A percentile compares a stretch with the other conserved stretches of the same genome.
Conservation (phyloP, 2,797 vertebrate species). For the Limosa lapponica region DNA sequence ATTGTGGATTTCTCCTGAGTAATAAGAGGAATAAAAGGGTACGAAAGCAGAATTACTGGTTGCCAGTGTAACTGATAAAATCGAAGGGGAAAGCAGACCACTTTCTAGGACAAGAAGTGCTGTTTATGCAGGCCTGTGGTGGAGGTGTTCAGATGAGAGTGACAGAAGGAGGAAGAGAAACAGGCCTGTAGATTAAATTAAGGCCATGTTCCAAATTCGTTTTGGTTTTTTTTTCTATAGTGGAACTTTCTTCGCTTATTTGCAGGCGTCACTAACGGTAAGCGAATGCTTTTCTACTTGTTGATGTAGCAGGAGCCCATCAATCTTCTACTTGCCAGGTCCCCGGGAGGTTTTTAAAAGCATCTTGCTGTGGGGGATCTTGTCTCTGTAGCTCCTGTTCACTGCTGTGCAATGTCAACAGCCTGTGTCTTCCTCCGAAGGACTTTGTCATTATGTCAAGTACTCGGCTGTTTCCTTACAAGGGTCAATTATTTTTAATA, state of each 20-base stretch:
- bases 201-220: not conserved
- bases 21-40: not conserved
- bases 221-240: not conserved
- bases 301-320: not conserved
- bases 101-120: not conserved
- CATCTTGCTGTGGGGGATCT: not conserved
- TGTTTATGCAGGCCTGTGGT: not conserved
- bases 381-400: not conserved
- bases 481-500: not conserved
- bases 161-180: not conserved
- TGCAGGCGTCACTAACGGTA: not conserved
- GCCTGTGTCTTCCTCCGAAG: fast-evolving
- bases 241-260: not conserved
- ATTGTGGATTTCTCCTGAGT: not conserved
- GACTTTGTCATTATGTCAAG: not conserved
- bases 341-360: not conserved
- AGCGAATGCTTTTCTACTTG: not conserved
- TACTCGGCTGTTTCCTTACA: not conserved
- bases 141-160: not conserved
- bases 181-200: not conserved
- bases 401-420: not conserved
- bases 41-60: not conserved
- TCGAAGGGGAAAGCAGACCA: not conserved
- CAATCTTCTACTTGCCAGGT: not conserved
- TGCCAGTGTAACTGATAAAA: not conserved